These are phyloP conservation scores for Psammodynastes pulverulentus DNA, from an alignment of 2,113 vertebrate species.

Conservation along the genomic window DNA sequence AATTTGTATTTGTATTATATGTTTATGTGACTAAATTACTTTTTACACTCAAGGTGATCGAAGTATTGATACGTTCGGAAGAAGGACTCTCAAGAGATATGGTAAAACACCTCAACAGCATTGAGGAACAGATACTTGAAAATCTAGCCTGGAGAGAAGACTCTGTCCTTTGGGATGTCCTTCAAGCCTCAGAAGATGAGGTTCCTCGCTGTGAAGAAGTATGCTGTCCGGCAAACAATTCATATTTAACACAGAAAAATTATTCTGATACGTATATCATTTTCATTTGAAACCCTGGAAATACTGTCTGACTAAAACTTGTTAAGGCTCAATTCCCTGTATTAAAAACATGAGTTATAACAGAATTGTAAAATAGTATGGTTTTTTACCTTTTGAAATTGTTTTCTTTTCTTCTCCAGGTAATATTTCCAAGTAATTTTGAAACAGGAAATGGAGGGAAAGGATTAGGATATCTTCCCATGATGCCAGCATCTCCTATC, in stretches of 20 bases:
- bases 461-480: slow-evolving; percentile 80
- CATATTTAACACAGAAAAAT: background rate
- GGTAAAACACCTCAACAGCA: slow-evolving; percentile 95
- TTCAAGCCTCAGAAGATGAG: slow-evolving; percentile 76
- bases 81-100: slow-evolving; percentile 95
- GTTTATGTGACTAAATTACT: background rate
- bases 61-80: slow-evolving; percentile 94
- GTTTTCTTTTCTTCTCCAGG: slow-evolving; percentile 72
- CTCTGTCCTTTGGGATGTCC: slow-evolving; percentile 84
- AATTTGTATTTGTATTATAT: background rate
- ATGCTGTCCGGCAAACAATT: slow-evolving; percentile 30
- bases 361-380: background rate
- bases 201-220: slow-evolving; percentile 96
- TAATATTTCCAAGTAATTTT: slow-evolving; percentile 90
- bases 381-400: slow-evolving; percentile 12
- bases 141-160: slow-evolving; percentile 83
- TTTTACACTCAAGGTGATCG: slow-evolving; percentile 81
- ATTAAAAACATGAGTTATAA: background rate
- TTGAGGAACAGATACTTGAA: slow-evolving; percentile 96
- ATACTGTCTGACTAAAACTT: background rate
- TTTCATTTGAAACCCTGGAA: background rate
- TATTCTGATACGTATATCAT: background rate
- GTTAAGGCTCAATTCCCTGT: background rate
- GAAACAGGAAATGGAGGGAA: slow-evolving; percentile 77
- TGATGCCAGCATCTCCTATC: slow-evolving; percentile 89